Conservation (phyloP, 2,113 vertebrate genomes). For the Dicentrarchus labrax region DNA sequence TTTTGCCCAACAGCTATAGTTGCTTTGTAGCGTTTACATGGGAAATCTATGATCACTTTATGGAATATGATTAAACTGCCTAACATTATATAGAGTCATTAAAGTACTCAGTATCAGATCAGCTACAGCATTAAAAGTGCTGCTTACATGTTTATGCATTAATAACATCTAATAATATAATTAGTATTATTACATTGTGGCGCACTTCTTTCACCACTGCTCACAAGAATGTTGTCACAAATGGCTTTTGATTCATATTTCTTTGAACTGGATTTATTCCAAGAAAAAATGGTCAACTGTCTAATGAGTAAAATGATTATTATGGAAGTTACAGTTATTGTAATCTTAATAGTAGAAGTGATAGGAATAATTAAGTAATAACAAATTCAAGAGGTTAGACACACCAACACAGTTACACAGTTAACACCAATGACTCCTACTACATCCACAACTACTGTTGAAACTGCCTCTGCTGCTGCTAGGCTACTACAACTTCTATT, state of each 20-base stretch:
- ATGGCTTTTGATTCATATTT: not conserved
- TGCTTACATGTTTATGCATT: not conserved
- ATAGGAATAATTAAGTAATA: not conserved
- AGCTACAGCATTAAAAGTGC: not conserved
- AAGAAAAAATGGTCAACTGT: not conserved
- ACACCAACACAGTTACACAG: not conserved
- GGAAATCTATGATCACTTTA: not conserved
- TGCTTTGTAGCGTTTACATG: not conserved
- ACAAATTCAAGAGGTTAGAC: not conserved
- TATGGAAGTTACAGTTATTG: not conserved
- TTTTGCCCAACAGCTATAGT: not conserved
- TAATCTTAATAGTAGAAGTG: not conserved
- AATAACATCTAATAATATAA: not conserved
- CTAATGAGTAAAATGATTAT: not conserved
- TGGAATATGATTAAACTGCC: not conserved
- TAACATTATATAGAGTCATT: not conserved
- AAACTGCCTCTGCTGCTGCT: not conserved
- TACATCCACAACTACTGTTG: not conserved
- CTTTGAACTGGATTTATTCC: not conserved
- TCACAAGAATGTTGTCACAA: too few relatives aligned
- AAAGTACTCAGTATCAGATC: not conserved
- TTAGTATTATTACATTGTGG: not conserved
- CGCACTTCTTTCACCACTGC: not conserved
- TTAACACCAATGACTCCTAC: not conserved
- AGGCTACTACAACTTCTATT: too few relatives aligned